These are phyloP conservation scores for Amphiprion ocellaris DNA, from an alignment of 2,113 vertebrate genomes.

Conservation along the genomic window DNA sequence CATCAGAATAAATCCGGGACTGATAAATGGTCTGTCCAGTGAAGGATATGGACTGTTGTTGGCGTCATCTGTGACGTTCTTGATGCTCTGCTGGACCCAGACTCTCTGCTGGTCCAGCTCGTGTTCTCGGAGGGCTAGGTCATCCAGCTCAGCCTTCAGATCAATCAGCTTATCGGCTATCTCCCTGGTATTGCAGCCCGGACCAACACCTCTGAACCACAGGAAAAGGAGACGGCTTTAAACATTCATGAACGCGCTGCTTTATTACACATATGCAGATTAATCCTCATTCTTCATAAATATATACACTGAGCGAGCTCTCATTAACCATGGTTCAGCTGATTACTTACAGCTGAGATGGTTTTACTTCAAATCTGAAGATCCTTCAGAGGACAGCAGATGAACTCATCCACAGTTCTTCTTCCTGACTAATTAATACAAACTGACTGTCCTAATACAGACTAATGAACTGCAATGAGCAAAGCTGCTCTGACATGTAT, in stretches of 20 bases:
- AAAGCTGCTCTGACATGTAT: not conserved
- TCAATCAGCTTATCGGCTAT: slow-evolving; percentile 98
- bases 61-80: slow-evolving; percentile 96
- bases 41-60: slow-evolving; percentile 98
- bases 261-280: not conserved
- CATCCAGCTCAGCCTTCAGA: slow-evolving; percentile 96
- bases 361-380: no score
- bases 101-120: slow-evolving; percentile 98
- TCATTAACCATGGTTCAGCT: no score
- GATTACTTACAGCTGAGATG: no score
- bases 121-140: slow-evolving; percentile 92
- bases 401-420: no score
- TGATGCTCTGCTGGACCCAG: slow-evolving; percentile 99
- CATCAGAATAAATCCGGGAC: no score
- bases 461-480: no score
- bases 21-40: not conserved
- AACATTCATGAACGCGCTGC: not conserved
- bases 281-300: not conserved
- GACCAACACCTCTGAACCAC: slow-evolving; percentile 92
- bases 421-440: no score
- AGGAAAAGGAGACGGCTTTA: not conserved
- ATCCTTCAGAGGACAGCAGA: no score
- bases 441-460: no score
- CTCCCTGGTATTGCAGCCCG: slow-evolving; percentile 97
- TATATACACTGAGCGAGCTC: no score